Conservation (phyloP, 2,113 vertebrate species). For the Clarias magur region DNA sequence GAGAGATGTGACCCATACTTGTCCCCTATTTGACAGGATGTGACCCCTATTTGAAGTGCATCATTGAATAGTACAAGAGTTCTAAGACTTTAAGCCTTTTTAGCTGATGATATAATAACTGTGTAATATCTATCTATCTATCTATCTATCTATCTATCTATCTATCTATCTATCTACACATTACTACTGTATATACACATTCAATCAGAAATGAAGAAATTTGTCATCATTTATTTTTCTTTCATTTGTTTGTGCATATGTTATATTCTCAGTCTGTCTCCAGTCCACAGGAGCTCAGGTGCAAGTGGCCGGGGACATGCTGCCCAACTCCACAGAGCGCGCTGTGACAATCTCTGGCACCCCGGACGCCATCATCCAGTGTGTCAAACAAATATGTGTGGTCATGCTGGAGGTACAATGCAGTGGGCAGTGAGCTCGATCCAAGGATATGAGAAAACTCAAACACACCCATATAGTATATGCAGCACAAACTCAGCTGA, state of each 20-base stretch:
- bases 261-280: conserved; percentile 43
- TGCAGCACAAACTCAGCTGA: not conserved
- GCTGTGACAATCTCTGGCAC: conserved; percentile 98
- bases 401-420: conserved; percentile 97
- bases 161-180: too few relatives aligned
- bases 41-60: not conserved
- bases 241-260: not conserved
- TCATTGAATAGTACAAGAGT: not conserved
- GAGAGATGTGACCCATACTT: not conserved
- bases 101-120: not conserved
- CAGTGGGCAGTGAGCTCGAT: conserved; percentile 43
- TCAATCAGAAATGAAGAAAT: too few relatives aligned
- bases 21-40: too few relatives aligned
- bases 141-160: too few relatives aligned
- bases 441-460: not conserved
- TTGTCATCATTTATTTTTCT: not conserved
- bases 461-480: conserved; percentile 8
- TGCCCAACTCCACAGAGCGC: conserved; percentile 96
- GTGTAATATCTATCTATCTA: too few relatives aligned
- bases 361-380: conserved; percentile 97
- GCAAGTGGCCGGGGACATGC: conserved; percentile 97
- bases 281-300: conserved; percentile 98
- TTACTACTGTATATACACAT: too few relatives aligned
- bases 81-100: not conserved
- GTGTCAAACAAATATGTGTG: conserved; percentile 99